These are phyloP conservation scores for Myopa testacea DNA, from an alignment of 2,888 invertebrate genomes.

Conservation along the genomic window DNA sequence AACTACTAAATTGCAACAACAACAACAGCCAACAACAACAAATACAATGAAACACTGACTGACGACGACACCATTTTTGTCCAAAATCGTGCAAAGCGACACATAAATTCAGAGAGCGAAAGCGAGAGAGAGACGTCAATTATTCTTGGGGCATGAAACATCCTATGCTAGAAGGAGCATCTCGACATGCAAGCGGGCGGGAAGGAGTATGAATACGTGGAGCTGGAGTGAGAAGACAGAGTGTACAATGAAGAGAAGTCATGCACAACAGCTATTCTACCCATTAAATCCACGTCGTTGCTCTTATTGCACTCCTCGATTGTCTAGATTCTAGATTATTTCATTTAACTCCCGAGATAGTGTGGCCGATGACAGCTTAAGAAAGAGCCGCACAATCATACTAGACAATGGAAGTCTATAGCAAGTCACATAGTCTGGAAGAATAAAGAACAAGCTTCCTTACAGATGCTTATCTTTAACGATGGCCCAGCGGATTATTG, in stretches of 20 bases:
- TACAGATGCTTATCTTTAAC: background rate
- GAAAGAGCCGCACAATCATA: background rate
- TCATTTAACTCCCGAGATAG: too few relatives aligned
- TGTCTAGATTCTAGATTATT: too few relatives aligned
- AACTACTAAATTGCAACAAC: constrained; percentile 25
- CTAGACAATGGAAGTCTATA: too few relatives aligned
- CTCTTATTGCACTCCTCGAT: background rate
- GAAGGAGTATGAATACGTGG: too few relatives aligned
- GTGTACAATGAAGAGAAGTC: background rate
- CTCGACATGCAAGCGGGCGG: too few relatives aligned
- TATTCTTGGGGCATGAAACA: constrained; percentile 6
- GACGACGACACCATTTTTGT: constrained; percentile 14
- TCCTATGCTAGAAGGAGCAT: too few relatives aligned
- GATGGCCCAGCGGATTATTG: background rate
- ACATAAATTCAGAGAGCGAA: constrained; percentile 10
- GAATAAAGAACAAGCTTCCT: background rate
- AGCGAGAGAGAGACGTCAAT: constrained; percentile 16
- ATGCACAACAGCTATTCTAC: constrained; percentile 6
- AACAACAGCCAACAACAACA: background rate
- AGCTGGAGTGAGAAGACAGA: background rate
- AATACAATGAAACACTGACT: too few relatives aligned
- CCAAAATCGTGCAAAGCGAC: background rate
- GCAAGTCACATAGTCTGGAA: background rate
- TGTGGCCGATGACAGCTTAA: background rate
- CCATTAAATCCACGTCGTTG: background rate